A percentile compares a stretch with the other conserved stretches of the same genome.
Conservation (phyloP, 2,113 vertebrate genomes). For the Herpetotheres cachinnans region DNA sequence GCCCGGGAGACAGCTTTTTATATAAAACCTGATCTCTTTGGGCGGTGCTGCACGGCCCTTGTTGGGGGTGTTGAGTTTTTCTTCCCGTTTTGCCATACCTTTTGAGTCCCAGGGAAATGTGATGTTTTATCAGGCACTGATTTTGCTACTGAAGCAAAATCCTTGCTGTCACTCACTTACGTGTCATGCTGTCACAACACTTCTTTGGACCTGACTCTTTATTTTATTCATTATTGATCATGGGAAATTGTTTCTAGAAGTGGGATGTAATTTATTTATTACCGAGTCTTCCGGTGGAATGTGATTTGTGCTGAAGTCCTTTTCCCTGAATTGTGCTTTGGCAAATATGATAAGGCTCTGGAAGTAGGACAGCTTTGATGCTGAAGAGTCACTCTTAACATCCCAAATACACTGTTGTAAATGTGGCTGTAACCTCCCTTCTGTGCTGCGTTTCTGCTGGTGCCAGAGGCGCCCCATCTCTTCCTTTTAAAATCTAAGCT, state of each 20-base stretch:
- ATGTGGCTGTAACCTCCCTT: background rate
- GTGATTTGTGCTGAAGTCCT: background rate
- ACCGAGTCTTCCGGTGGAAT: background rate
- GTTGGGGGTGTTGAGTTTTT: background rate
- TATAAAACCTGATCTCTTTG: background rate
- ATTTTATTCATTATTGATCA: conserved; percentile 65
- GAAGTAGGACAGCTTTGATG: conserved; percentile 64
- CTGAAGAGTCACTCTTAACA: background rate
- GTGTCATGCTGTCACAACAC: background rate
- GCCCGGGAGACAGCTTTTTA: background rate
- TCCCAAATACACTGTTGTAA: background rate
- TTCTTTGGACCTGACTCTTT: conserved; percentile 18
- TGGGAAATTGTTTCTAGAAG: conserved; percentile 49
- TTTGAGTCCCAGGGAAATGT: background rate
- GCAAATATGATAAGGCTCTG: background rate
- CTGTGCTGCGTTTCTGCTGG: background rate
- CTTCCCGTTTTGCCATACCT: background rate
- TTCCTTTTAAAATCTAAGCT: background rate
- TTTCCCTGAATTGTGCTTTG: background rate
- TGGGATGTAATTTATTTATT: conserved; percentile 56
- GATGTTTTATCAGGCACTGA: background rate
- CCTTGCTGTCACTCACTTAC: background rate
- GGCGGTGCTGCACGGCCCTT: background rate
- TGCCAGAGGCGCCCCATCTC: background rate
- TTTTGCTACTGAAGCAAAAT: conserved; percentile 16